phyloP scores from a whole-genome alignment of 2,888 invertebrate genomes.

The Trisateles emortualis region DNA sequence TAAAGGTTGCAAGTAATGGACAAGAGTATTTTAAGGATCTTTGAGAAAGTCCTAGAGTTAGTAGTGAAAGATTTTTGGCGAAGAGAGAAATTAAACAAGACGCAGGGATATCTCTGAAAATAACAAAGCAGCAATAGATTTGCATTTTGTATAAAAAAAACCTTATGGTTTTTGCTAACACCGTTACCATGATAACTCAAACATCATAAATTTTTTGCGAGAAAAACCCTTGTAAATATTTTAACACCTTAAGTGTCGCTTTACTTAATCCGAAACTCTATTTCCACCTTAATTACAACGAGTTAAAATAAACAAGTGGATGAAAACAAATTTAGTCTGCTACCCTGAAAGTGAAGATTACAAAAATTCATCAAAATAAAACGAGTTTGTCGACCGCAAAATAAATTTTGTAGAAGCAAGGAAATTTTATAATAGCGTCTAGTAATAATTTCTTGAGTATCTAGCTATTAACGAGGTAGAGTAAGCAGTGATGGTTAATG shows the following conservation, averaged over 20 bases:
- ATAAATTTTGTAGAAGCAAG: conserved; percentile 7
- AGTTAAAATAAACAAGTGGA: conserved; percentile 35
- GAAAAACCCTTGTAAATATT: conserved; percentile 1
- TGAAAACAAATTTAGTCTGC: conserved; percentile 24
- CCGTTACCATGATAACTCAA: not conserved
- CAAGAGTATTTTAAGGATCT: no score
- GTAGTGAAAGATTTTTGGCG: no score
- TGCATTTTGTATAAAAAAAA: no score
- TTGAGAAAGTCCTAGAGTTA: no score
- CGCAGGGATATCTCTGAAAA: no score
- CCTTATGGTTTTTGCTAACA: no score
- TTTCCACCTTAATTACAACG: conserved; percentile 36
- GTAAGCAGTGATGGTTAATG: not conserved
- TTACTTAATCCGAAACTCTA: conserved; percentile 38
- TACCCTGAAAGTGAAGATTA: conserved; percentile 1
- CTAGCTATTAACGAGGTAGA: conserved; percentile 1
- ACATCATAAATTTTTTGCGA: not conserved
- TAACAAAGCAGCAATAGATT: no score
- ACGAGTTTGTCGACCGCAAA: conserved; percentile 17
- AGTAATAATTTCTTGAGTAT: conserved; percentile 31
- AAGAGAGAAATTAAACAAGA: no score
- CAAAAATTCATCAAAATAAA: conserved; percentile 1
- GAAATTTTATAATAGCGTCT: conserved; percentile 25
- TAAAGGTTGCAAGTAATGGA: no score
- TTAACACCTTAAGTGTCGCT: conserved; percentile 27